Evolutionary conservation across 2,888 invertebrate genomes (phyloP).

Genomic region (Teleiodes luculella): DNA sequence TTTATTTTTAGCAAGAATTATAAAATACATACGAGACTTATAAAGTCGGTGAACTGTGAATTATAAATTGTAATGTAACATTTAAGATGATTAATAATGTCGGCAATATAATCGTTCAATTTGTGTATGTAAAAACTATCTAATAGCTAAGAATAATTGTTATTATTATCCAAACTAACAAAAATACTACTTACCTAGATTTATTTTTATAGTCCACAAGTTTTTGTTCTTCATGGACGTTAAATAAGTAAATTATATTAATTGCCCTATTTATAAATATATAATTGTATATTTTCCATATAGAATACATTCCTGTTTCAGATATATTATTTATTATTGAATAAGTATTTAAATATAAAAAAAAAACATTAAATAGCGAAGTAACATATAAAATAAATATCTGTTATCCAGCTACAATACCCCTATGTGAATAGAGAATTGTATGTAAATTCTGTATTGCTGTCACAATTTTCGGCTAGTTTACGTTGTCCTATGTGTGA

Average conservation of each 20-base stretch:
- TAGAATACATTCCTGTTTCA: conserved; percentile 40
- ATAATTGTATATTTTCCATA: conserved; percentile 30
- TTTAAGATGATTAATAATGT: conserved; percentile 21
- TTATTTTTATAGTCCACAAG: conserved; percentile 41
- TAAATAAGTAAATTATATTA: conserved; percentile 32
- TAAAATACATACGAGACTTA: neutral
- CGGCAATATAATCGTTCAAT: conserved; percentile 31
- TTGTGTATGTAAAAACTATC: conserved; percentile 28
- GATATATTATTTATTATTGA: conserved; percentile 36
- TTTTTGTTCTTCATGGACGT: conserved; percentile 33
- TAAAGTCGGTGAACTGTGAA: conserved; percentile 2
- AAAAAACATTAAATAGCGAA: conserved; percentile 30
- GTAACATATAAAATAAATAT: neutral
- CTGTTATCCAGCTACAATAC: neutral
- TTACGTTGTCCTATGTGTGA: no score
- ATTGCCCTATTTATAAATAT: conserved; percentile 16
- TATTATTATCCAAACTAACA: conserved; percentile 27
- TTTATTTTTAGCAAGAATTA: neutral
- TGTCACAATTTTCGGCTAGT: no score
- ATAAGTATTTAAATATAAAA: no score
- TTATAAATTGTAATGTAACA: no score
- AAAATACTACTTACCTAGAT: conserved; percentile 22
- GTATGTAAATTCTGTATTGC: no score
- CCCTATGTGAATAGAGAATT: no score
- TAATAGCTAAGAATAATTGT: no score